phyloP scores from a whole-genome alignment of 2,797 vertebrate species.

The Arremon aurantiirostris region DNA sequence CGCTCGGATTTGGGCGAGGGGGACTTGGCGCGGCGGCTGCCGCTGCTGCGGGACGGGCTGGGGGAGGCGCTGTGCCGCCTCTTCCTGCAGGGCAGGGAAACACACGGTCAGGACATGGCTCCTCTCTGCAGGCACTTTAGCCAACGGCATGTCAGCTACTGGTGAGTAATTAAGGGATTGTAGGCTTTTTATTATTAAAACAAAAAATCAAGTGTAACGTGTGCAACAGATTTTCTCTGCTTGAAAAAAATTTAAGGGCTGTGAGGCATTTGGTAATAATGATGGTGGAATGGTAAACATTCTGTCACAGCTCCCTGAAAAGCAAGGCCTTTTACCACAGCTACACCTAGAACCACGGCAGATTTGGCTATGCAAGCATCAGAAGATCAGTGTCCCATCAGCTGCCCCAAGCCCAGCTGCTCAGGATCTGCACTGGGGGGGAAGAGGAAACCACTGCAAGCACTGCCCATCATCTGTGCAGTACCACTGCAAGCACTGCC shows the following conservation, averaged over 20 bases:
- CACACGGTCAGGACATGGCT: rapidly evolving
- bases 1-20: conserved; percentile 91
- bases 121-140: not conserved
- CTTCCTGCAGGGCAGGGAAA: conserved; percentile 72
- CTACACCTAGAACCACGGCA: not conserved
- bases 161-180: not conserved
- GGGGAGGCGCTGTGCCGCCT: conserved; percentile 90
- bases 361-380: not conserved
- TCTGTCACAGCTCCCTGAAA: not conserved
- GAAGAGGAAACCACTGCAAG: not conserved
- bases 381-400: not conserved
- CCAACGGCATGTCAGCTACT: rapidly evolving
- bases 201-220: not conserved
- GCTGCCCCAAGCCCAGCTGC: not conserved
- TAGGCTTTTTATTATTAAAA: not conserved
- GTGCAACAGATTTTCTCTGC: not conserved
- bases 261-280: not conserved
- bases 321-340: not conserved
- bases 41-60: conserved; percentile 88
- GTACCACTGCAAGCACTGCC: no score
- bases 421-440: not conserved
- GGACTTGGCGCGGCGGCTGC: conserved; percentile 86
- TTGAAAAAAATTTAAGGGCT: not conserved
- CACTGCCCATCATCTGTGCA: no score
- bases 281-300: not conserved